A percentile compares a stretch with the other conserved stretches of the same genome.
Conservation (phyloP, 2,113 vertebrate genomes). For the Kryptolebias marmoratus region DNA sequence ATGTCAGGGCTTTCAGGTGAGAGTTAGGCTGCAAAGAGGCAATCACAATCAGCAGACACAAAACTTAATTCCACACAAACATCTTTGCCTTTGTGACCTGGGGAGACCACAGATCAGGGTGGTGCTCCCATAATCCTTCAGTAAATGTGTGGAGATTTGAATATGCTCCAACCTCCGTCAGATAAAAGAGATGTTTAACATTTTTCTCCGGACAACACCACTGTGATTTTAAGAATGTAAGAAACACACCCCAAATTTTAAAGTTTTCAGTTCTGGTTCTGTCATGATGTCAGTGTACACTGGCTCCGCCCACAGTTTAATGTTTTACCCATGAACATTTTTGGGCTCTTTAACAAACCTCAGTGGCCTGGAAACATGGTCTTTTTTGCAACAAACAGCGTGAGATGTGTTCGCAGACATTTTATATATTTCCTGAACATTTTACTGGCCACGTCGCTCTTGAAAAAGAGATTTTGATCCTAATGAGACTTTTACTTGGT, state of each 20-base stretch:
- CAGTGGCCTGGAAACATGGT: no score
- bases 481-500: no score
- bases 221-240: slow-evolving; percentile 21
- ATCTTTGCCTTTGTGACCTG: slow-evolving; percentile 6
- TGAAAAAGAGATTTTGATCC: no score
- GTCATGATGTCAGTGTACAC: no score
- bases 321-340: no score
- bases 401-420: no score
- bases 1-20: slow-evolving; percentile 17
- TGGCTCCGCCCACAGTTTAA: no score
- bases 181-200: slow-evolving; percentile 33
- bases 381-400: no score
- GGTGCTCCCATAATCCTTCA: slow-evolving; percentile 36
- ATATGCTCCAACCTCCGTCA: slow-evolving; percentile 16
- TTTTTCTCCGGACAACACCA: slow-evolving; percentile 1
- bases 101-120: slow-evolving; percentile 25
- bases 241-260: slow-evolving; percentile 1
- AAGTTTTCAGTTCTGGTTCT: no score
- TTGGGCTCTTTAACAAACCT: no score
- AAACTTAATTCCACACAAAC: neutral
- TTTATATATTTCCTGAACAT: no score
- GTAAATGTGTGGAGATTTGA: slow-evolving; percentile 36
- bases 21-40: neutral
- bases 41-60: slow-evolving; percentile 31
- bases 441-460: no score